Base-by-base conservation (phyloP, 2,797 vertebrate genomes). In the Lepilemur septentrionalis region DNA sequence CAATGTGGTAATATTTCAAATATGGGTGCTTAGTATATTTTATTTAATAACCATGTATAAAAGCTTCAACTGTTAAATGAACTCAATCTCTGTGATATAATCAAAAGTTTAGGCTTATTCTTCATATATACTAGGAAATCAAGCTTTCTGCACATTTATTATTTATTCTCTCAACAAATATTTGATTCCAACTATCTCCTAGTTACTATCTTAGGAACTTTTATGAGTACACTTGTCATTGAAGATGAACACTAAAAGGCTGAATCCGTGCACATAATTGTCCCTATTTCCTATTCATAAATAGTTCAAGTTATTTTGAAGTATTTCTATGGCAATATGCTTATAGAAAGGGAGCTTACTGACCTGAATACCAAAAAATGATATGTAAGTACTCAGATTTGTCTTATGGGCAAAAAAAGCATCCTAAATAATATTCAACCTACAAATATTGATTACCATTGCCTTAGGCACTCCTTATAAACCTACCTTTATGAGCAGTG, bases 291-390 rank as follows among this genome's bases (percentile, higher is more conserved):
- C 72, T 70, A 52, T 65, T 92, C 30, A 35, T 25, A 82, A 86
- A 59, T 78, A 78, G 30, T 41, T 82, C 43, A 30, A 35, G 61
- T 41, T 63, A 67, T 93, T 96, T 93, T 55, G 89, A 91, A 95
- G 46, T n/a, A 65, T 85, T 59, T 94, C 22, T 61, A 67, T 30
- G 59, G 75, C 2, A 70, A 41, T 38, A 46, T 73, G 52, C 81
- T 87, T 78, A 55, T 32, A 30, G n/a, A 84, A 91, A 76, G 61
- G 89, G 61, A 48, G 57, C 91, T 78, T 90, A 69, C 89, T 93
- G 38, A 78, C 2, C 28, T 55, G 32, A 80, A 55, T 38, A 67
- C 35, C 70, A 59, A 81, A 79, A 82, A 73, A 7, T 46, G 4
- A 12, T 15, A 46, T 17, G 23, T 9, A 41, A 59, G 46, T 41